Evolutionary conservation across 2,888 invertebrate species (phyloP), one percentile per base, ranked within the genome.

Genomic region (Spodoptera littoralis): DNA sequence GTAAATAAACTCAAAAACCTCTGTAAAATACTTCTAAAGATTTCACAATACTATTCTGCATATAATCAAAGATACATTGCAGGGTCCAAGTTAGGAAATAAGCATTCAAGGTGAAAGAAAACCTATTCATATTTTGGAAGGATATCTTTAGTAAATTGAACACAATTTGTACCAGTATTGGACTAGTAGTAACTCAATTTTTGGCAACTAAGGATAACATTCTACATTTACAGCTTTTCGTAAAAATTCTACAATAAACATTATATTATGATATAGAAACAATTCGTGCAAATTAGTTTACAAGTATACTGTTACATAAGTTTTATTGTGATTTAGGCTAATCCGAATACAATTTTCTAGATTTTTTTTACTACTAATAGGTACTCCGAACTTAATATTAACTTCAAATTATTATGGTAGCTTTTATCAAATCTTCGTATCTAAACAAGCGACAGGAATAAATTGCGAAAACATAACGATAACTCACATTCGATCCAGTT

Each of bases 151-250:
- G 51, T 47, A 65, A 36, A 60, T 24, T 71, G 75, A 77, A 79
- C 68, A 77, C 69, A 77, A 70, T 65, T 57, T 70, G 64, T 71
- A 70, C 53, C 52, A 65, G 56, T 56, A 63, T 45, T 51, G 50
- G 79, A 79, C 79, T 79, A 79, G 80, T 61, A 49, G 47, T 79
- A 64, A 71, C 64, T 49, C 54, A 70, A 46, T 73, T 67, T 79
- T 79, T 79, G 79, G 80, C 70, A 80, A 77, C 47, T 59, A 57
- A 68, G 44, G 48, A 65, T 48, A 71, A 50, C 5, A 27, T 55
- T 43, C 45, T 66, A 76, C 48, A 24, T 5, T 36, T 42, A 50
- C 22, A 60, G 30, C 47, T 56, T 4, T 56, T 13, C 6, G 45
- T 45, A 56, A 8, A 60, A 59, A 54, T 48, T 51, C 41, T 11